Evolutionary conservation across 2,888 invertebrate species (phyloP).

Genomic region (Stenodera caucasica): DNA sequence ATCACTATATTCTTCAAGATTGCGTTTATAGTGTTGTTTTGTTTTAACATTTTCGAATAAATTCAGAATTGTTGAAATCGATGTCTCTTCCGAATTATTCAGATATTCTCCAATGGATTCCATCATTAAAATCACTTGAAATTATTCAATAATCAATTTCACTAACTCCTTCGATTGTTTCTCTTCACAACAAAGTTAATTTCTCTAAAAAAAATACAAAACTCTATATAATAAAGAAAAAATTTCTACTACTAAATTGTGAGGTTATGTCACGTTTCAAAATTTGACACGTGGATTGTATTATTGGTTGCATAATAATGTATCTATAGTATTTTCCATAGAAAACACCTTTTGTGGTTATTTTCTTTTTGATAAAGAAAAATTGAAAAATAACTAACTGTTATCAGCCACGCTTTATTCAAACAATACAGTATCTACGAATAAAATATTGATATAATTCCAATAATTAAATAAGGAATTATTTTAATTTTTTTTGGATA

Average conservation of each 20-base stretch:
- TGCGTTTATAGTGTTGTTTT: slow-evolving; percentile 38
- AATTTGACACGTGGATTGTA: not conserved
- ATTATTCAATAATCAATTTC: too few species aligned
- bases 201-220: too few species aligned
- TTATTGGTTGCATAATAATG: not conserved
- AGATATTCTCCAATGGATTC: not conserved
- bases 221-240: too few species aligned
- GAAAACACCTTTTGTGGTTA: too few species aligned
- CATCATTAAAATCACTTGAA: not conserved
- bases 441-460: not conserved
- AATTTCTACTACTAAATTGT: too few species aligned
- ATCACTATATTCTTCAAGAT: slow-evolving; percentile 36
- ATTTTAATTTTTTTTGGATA: not conserved
- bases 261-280: slow-evolving; percentile 11
- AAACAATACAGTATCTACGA: slow-evolving; percentile 1
- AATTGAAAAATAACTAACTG: not conserved
- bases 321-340: too few species aligned
- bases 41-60: slow-evolving; percentile 31
- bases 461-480: not conserved
- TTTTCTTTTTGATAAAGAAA: not conserved
- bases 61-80: not conserved
- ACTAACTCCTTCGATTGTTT: too few species aligned
- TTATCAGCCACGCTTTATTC: slow-evolving; percentile 5
- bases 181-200: too few species aligned
- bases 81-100: not conserved